Evolutionary conservation across 2,888 invertebrate species (phyloP).

Genomic region (Dascillus cervinus): DNA sequence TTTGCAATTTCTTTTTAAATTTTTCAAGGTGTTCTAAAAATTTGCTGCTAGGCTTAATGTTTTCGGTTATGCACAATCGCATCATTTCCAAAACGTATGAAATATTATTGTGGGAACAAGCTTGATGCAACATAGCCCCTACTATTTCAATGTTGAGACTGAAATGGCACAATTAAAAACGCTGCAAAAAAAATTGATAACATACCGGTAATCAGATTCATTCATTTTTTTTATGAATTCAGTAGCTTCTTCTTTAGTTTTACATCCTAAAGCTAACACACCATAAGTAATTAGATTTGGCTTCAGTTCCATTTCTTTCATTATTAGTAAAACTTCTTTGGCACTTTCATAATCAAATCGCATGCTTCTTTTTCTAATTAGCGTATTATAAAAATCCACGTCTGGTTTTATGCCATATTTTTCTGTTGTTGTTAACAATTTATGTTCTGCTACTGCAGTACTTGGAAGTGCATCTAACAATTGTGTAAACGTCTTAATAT

Average conservation of each 20-base stretch:
- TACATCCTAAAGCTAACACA: slow-evolving; percentile 72
- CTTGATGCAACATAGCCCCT: slow-evolving; percentile 64
- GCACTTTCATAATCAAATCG: slow-evolving; percentile 63
- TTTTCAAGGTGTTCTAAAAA: slow-evolving; percentile 57
- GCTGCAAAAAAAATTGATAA: background rate
- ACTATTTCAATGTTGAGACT: slow-evolving; percentile 69
- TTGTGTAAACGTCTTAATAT: slow-evolving; percentile 71
- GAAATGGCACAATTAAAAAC: no score
- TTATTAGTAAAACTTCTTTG: slow-evolving; percentile 51
- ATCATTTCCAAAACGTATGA: slow-evolving; percentile 61
- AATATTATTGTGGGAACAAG: slow-evolving; percentile 53
- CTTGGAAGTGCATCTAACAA: slow-evolving; percentile 66
- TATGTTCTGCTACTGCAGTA: slow-evolving; percentile 58
- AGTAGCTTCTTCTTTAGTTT: slow-evolving; percentile 52
- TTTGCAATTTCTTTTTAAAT: slow-evolving; percentile 52
- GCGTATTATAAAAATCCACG: slow-evolving; percentile 76
- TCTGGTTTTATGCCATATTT: slow-evolving; percentile 57
- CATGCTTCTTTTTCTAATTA: slow-evolving; percentile 73
- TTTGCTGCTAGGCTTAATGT: slow-evolving; percentile 53
- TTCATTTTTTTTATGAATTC: slow-evolving; percentile 65
- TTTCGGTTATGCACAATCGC: slow-evolving; percentile 53
- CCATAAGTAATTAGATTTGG: slow-evolving; percentile 82
- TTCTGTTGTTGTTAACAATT: slow-evolving; percentile 56
- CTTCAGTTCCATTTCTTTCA: slow-evolving; percentile 47
- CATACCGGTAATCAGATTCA: slow-evolving; percentile 54